Evolutionary conservation across 1,140 invertebrate genomes (phyloP), one percentile per base, ranked within the genome.

Genomic region (Pseudachorutes palmiensis): DNA sequence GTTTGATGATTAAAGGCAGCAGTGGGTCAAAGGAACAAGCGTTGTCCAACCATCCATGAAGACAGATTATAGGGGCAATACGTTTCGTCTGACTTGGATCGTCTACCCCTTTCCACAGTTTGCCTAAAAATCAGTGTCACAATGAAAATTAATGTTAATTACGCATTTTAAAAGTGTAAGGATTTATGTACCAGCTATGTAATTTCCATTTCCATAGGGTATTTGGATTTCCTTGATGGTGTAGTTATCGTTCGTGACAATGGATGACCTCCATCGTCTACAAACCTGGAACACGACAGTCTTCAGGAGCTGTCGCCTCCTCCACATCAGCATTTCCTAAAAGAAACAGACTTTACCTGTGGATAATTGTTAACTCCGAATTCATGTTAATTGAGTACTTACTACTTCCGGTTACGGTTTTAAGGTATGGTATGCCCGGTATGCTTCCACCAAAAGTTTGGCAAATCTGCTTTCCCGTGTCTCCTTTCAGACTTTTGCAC

Each of bases 21-120:
- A 80, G 64, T 9, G 67, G 71, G 62, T 80, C 78, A 72, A 78
- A 80, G 1, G 77, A 75, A 22, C 76, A 77, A 36, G 74, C 72
- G 70, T 80, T 80, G 68, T 80, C 79, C 63, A 75, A 59, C 78
- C 67, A 71, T 59, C 70, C 70, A 48, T 71, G 70, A 5, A 69
- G 28, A 33, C 70, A 71, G 51, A 71, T 55, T 31, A 69, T 51
- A 45, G 70, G 70, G 31, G 48, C 24, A 1, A 19, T 16, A 30
- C 22, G n/a, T 3, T 5, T 2, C 5, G 31, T 31, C 24, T 19
- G n/a, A 24, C 2, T 5, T 22, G 19, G 28, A 26, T 33, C 32
- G 26, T 33, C 36, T 14, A 22, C 29, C 12, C 48, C 30, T 62
- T 69, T 45, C 67, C 67, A 69, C 22, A 69, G 31, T 61, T 69